These are phyloP conservation scores for Ylistrum balloti DNA, from an alignment of 1,140 invertebrate species.

Conservation along the genomic window DNA sequence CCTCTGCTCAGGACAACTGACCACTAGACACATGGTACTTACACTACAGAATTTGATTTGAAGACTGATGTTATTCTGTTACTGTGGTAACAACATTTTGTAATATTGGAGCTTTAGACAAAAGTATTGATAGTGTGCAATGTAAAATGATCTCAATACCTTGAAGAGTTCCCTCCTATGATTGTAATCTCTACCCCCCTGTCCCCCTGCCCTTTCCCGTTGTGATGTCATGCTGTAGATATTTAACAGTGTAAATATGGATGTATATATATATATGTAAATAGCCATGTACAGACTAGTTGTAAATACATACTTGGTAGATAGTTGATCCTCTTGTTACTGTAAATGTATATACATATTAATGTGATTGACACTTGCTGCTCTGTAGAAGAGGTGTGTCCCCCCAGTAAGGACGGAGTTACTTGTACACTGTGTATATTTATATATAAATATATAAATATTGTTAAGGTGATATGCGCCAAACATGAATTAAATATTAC, in stretches of 20 bases:
- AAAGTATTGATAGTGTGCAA: conserved; percentile 35
- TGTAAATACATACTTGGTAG: neutral
- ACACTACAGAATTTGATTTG: neutral
- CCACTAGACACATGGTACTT: no score
- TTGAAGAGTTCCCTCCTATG: neutral
- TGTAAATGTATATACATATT: neutral
- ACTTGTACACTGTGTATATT: conserved; percentile 28
- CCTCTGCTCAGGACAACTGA: neutral
- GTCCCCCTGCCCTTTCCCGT: no score
- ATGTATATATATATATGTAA: neutral
- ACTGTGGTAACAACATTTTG: conserved; percentile 7
- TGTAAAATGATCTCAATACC: conserved; percentile 35
- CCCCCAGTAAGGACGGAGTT: neutral
- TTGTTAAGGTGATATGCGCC: neutral
- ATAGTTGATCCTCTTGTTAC: neutral
- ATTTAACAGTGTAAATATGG: conserved; percentile 6
- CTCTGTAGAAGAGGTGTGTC: neutral
- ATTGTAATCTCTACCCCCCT: neutral
- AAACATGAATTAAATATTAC: neutral
- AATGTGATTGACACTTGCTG: neutral
- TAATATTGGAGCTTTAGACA: conserved; percentile 28
- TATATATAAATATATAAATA: conserved; percentile 29
- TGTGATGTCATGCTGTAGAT: neutral
- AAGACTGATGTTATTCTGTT: neutral
- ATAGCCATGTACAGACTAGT: neutral